Conservation (phyloP, 2,113 vertebrate genomes). For the Pontoporia blainvillei region DNA sequence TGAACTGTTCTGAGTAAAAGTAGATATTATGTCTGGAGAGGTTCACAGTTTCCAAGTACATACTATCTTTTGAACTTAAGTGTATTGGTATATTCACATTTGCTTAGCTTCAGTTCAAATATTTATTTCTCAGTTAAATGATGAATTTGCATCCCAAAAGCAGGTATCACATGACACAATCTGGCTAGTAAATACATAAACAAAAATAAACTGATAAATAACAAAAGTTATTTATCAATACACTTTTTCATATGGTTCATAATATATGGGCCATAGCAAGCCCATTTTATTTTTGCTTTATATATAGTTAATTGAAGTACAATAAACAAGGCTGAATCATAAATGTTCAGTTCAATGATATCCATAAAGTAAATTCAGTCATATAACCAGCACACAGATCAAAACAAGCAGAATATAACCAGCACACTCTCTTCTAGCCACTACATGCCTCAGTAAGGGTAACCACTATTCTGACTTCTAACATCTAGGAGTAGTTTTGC, state of each 20-base stretch:
- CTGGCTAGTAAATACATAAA: not conserved
- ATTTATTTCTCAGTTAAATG: conserved; percentile 39
- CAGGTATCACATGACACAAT: not conserved
- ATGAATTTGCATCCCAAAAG: not conserved
- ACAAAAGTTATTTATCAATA: not conserved
- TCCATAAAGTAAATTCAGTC: not conserved
- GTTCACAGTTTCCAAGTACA: not conserved
- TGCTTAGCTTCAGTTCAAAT: not conserved
- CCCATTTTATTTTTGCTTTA: not conserved
- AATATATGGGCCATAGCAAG: not conserved
- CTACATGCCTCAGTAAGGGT: not conserved
- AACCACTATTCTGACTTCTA: not conserved
- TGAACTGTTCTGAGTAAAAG: not conserved
- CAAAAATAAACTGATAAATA: not conserved
- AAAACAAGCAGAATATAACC: not conserved
- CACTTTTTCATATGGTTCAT: not conserved
- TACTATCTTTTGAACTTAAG: not conserved
- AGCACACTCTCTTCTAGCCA: not conserved
- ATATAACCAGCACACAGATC: not conserved
- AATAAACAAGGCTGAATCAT: not conserved
- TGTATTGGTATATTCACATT: not conserved
- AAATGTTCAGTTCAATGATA: not conserved
- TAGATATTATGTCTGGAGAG: not conserved
- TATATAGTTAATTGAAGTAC: not conserved
- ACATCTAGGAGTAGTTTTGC: not conserved